Percentiles rank a stretch among this genome's conserved stretches.
Evolutionary conservation across 2,888 invertebrate species (phyloP).

Genomic region (Chaetoderma sp.): DNA sequence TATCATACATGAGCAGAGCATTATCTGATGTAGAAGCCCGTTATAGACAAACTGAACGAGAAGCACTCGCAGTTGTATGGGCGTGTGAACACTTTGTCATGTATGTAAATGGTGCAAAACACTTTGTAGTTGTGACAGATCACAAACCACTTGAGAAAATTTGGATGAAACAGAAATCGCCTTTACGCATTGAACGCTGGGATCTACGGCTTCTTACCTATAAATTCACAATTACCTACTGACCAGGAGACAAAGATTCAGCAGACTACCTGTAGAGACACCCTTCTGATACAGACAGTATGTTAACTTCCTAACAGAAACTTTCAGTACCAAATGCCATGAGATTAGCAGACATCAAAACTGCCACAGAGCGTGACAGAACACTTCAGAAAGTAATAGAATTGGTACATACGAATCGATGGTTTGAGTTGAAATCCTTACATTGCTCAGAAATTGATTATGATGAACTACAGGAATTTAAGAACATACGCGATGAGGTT

Average conservation of each 20-base stretch:
- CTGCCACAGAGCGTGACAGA: not conserved
- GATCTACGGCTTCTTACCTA: constrained; percentile 36
- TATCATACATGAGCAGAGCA: constrained; percentile 36
- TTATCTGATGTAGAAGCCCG: constrained; percentile 30
- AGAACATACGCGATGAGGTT: not conserved
- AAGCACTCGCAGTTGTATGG: constrained; percentile 43
- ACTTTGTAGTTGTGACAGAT: constrained; percentile 42
- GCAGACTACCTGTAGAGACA: constrained; percentile 42
- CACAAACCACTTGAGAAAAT: constrained; percentile 41
- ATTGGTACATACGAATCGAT: not conserved
- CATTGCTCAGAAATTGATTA: not conserved
- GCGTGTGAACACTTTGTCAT: constrained; percentile 42
- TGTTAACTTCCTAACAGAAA: constrained; percentile 3
- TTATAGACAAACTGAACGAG: constrained; percentile 43
- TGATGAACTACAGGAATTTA: not conserved
- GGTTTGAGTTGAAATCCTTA: not conserved
- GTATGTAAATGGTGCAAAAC: constrained; percentile 38
- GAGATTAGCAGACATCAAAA: not conserved
- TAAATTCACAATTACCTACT: constrained; percentile 28
- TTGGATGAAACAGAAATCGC: constrained; percentile 28
- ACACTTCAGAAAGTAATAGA: constrained; percentile 5
- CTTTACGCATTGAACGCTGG: constrained; percentile 41
- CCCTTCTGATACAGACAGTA: constrained; percentile 4
- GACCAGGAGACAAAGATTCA: constrained; percentile 36
- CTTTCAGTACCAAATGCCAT: constrained; percentile 23